These are phyloP conservation scores for Numenius arquata DNA, from an alignment of 2,113 vertebrate species.

Conservation along the genomic window DNA sequence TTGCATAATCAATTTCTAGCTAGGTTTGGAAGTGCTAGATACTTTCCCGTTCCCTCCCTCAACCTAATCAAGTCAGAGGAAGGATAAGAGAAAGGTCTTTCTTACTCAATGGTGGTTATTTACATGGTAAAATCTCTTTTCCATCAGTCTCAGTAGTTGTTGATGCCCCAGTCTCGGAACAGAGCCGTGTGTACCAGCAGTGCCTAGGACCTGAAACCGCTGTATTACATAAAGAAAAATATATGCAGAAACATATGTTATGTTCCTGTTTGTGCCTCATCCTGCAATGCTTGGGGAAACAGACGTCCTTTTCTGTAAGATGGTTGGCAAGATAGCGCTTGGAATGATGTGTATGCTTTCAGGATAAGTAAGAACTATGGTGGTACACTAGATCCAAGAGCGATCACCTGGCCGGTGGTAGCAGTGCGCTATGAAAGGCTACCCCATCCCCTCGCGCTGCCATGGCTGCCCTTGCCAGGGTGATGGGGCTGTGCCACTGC, in stretches of 20 bases:
- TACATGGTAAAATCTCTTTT: background rate
- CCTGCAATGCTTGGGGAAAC: fast-evolving
- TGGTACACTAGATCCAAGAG: fast-evolving
- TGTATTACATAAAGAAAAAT: background rate
- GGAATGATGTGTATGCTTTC: fast-evolving
- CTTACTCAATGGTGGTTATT: background rate
- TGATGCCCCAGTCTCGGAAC: fast-evolving
- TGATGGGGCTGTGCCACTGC: background rate
- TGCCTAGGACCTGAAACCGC: background rate
- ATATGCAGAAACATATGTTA: fast-evolving
- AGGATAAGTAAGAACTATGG: fast-evolving
- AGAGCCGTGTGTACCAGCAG: background rate
- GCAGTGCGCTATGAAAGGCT: fast-evolving
- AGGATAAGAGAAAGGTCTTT: background rate
- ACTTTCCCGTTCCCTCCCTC: background rate
- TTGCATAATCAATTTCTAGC: background rate
- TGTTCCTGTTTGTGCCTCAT: fast-evolving
- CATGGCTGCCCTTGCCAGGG: background rate
- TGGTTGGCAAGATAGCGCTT: fast-evolving
- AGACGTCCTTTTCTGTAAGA: fast-evolving
- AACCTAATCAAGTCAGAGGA: background rate
- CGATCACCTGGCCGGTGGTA: fast-evolving
- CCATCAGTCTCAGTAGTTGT: fast-evolving
- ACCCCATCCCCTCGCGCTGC: background rate
- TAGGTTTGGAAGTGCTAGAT: background rate